Conservation (phyloP, 2,113 vertebrate species). For the Alectura lathami region DNA sequence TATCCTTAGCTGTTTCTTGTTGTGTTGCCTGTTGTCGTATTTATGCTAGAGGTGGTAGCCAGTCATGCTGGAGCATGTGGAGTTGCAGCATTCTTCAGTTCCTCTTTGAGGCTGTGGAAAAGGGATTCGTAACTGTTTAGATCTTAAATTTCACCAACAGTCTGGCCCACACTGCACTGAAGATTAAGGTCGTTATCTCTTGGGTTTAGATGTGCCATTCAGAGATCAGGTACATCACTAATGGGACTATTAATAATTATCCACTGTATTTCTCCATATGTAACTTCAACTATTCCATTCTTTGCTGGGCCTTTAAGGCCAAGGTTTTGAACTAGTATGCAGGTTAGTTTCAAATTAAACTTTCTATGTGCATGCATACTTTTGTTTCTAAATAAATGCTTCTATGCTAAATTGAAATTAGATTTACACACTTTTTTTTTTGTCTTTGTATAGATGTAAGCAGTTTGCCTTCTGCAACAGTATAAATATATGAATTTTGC, state of each 20-base stretch:
- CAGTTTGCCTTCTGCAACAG: neutral
- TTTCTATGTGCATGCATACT: neutral
- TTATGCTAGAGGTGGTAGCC: neutral
- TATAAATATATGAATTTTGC: neutral
- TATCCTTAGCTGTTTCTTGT: neutral
- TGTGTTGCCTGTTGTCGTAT: neutral
- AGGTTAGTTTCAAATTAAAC: neutral
- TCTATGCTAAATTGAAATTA: neutral
- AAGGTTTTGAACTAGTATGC: neutral
- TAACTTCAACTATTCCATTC: neutral
- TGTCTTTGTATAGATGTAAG: neutral
- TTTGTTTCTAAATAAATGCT: neutral
- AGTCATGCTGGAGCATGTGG: fast-evolving
- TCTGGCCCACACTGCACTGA: neutral
- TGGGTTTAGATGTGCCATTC: neutral
- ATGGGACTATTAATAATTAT: neutral
- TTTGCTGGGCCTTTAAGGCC: neutral
- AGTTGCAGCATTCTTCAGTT: neutral
- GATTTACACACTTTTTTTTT: neutral
- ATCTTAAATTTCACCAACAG: neutral
- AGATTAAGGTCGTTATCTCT: neutral
- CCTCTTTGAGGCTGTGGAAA: neutral
- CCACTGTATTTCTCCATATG: neutral
- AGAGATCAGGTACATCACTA: neutral
- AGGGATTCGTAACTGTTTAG: neutral